These are phyloP conservation scores for Ochropleura plecta DNA, from an alignment of 2,888 invertebrate genomes.

Conservation along the genomic window DNA sequence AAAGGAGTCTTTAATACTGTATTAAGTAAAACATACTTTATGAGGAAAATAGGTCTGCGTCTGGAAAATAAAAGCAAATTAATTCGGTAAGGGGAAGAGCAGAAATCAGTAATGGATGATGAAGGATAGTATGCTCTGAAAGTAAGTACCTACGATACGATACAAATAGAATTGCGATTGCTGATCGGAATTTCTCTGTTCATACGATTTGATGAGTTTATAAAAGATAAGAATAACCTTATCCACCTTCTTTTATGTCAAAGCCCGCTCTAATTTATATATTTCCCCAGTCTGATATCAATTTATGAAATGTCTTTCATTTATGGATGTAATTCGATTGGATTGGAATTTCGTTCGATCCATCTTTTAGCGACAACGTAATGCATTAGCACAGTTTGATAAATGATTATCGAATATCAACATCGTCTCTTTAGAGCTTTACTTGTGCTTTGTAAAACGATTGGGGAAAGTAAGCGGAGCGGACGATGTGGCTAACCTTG, in stretches of 20 bases:
- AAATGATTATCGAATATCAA: slow-evolving; percentile 49
- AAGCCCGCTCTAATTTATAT: slow-evolving; percentile 21
- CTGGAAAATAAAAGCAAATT: slow-evolving; percentile 50
- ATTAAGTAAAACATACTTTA: slow-evolving; percentile 36
- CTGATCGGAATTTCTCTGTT: slow-evolving; percentile 27
- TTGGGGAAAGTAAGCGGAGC: slow-evolving; percentile 41
- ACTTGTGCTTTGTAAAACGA: slow-evolving; percentile 37
- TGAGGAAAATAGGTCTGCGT: slow-evolving; percentile 16
- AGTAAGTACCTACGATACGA: slow-evolving; percentile 38
- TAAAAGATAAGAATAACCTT: slow-evolving; percentile 26
- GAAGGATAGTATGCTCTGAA: slow-evolving; percentile 40
- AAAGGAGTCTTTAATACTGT: slow-evolving; percentile 49
- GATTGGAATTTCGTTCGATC: slow-evolving; percentile 26
- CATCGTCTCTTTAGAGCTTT: slow-evolving; percentile 27
- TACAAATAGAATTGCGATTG: slow-evolving; percentile 35
- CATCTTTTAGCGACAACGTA: slow-evolving; percentile 36
- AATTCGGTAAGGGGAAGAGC: slow-evolving; percentile 21
- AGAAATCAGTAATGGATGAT: slow-evolving; percentile 32
- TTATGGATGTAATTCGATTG: slow-evolving; percentile 44
- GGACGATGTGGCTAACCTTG: slow-evolving; percentile 42
- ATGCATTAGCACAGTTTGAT: slow-evolving; percentile 49
- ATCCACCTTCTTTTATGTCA: slow-evolving; percentile 21
- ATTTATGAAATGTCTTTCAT: slow-evolving; percentile 42
- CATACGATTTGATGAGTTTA: slow-evolving; percentile 28
- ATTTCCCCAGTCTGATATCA: slow-evolving; percentile 22